Evolutionary conservation across 2,888 invertebrate species (phyloP).

Genomic region (Sericinus montela): DNA sequence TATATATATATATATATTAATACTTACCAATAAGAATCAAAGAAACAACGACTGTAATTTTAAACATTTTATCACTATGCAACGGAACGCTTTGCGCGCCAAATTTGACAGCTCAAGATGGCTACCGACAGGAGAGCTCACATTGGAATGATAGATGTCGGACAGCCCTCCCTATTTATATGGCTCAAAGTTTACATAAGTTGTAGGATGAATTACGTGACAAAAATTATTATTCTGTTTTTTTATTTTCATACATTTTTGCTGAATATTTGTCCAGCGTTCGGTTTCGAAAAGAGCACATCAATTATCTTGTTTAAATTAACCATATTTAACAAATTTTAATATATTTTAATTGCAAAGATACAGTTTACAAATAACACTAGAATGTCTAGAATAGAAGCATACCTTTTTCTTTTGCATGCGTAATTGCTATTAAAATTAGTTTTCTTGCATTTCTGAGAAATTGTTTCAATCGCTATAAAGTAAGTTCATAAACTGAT

Average conservation of each 20-base stretch:
- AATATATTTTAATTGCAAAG: too few relatives aligned
- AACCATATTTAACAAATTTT: too few relatives aligned
- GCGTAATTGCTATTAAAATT: too few relatives aligned
- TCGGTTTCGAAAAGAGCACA: background rate
- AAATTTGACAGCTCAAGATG: constrained; percentile 34
- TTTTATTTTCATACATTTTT: constrained; percentile 11
- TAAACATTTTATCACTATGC: constrained; percentile 47
- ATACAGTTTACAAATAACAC: too few relatives aligned
- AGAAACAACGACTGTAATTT: constrained; percentile 54
- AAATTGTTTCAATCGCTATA: too few relatives aligned
- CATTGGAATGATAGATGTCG: constrained; percentile 34
- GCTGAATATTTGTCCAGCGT: constrained; percentile 7
- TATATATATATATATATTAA: too few relatives aligned
- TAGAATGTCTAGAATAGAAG: too few relatives aligned
- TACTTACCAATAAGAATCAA: constrained; percentile 67
- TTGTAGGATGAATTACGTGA: constrained; percentile 36
- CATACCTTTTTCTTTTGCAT: too few relatives aligned
- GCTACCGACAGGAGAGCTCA: constrained; percentile 27
- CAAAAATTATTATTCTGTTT: constrained; percentile 27
- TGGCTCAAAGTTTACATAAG: constrained; percentile 41
- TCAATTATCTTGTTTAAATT: background rate
- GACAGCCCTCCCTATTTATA: constrained; percentile 49
- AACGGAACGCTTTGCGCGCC: constrained; percentile 25
- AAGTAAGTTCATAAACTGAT: too few relatives aligned
- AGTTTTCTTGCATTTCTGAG: too few relatives aligned